phyloP scores from a whole-genome alignment of 1,140 invertebrate species.

The Diorhabda elongata region DNA sequence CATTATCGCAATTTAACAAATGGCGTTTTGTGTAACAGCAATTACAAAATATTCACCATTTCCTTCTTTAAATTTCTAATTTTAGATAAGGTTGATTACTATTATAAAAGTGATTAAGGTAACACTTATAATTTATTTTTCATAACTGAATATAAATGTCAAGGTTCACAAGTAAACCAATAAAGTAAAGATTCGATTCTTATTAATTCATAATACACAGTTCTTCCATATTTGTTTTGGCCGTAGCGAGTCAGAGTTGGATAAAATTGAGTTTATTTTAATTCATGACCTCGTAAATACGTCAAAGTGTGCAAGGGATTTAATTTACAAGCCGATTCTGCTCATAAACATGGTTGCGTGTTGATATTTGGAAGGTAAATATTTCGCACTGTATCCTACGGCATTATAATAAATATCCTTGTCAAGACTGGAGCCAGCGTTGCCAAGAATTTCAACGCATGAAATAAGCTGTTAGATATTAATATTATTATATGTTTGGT shows the following conservation, averaged over 20 bases:
- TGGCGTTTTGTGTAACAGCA: slow-evolving; percentile 24
- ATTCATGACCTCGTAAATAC: slow-evolving; percentile 14
- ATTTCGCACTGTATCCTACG: slow-evolving; percentile 12
- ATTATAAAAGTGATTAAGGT: neutral
- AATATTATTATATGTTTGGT: neutral
- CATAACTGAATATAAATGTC: no score
- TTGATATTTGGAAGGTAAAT: slow-evolving; percentile 23
- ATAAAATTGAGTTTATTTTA: slow-evolving; percentile 18
- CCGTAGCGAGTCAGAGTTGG: slow-evolving; percentile 5
- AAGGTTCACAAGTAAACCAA: no score
- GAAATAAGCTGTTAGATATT: neutral
- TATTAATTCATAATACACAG: no score
- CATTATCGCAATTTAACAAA: slow-evolving; percentile 45
- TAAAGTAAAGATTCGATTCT: no score
- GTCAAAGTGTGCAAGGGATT: slow-evolving; percentile 12
- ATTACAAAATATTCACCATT: slow-evolving; percentile 15
- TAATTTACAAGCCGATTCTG: slow-evolving; percentile 17
- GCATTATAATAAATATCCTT: slow-evolving; percentile 9
- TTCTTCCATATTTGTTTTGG: slow-evolving; percentile 11
- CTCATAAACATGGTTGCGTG: slow-evolving; percentile 17
- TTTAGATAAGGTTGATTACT: slow-evolving; percentile 20
- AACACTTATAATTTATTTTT: neutral
- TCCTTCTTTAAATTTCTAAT: slow-evolving; percentile 25
- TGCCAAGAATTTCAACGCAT: neutral
- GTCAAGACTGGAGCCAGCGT: slow-evolving; percentile 6